These are phyloP conservation scores for Lepus europaeus DNA, from an alignment of 2,113 vertebrate species.

Conservation along the genomic window DNA sequence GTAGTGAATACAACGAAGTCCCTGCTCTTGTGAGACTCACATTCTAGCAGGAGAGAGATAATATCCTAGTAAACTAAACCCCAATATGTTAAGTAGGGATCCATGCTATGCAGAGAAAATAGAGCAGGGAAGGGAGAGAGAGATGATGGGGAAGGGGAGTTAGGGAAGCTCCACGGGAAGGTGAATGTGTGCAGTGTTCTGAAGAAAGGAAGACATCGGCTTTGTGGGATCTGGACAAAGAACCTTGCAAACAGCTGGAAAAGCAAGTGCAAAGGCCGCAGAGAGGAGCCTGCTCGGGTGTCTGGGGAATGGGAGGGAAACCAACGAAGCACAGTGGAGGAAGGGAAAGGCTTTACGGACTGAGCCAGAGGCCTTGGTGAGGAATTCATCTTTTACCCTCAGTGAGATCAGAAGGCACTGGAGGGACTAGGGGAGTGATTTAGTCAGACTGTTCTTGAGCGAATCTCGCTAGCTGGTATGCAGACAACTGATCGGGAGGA, in stretches of 20 bases:
- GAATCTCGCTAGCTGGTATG: not conserved
- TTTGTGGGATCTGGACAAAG: not conserved
- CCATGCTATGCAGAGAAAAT: not conserved
- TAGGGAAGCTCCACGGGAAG: not conserved
- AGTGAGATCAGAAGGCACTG: not conserved
- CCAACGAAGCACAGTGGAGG: not conserved
- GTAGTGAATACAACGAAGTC: not conserved
- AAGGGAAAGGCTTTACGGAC: not conserved
- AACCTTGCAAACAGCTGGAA: not conserved
- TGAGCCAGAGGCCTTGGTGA: not conserved
- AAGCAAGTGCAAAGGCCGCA: not conserved
- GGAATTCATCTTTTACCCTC: not conserved
- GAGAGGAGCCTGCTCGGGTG: not conserved
- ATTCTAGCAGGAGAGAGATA: not conserved
- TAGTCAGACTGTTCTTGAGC: not conserved
- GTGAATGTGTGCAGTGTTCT: not conserved
- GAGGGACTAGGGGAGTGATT: not conserved
- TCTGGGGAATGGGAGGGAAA: not conserved
- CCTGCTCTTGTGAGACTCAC: not conserved
- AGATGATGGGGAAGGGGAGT: not conserved
- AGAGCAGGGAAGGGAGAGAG: not conserved
- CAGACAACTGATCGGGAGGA: not conserved
- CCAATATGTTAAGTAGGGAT: not conserved
- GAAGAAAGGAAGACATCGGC: not conserved
- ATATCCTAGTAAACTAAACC: not conserved